Percentiles rank a stretch among this genome's conserved stretches.
These are phyloP conservation scores for Platyrinchus mystaceus DNA, from an alignment of 2,797 vertebrate species.

Conservation along the genomic window DNA sequence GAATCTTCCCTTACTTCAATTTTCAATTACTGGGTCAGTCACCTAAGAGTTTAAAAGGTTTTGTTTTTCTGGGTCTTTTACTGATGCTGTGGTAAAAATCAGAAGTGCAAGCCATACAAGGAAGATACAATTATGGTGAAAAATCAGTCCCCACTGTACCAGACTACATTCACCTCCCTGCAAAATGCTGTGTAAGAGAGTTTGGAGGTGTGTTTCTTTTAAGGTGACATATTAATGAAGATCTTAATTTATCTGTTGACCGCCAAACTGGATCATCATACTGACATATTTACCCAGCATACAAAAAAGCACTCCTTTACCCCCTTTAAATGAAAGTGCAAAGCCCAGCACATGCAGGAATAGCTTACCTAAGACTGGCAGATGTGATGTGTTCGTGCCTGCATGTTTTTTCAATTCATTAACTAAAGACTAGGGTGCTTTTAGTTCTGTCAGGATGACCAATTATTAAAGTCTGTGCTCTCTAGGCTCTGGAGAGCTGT, in stretches of 20 bases:
- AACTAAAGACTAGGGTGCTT: background rate
- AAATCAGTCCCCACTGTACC: background rate
- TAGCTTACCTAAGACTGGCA: background rate
- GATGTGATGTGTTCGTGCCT: background rate
- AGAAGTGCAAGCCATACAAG: background rate
- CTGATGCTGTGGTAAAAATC: background rate
- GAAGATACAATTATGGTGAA: background rate
- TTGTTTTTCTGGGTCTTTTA: background rate
- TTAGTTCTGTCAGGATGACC: background rate
- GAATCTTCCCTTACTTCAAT: background rate
- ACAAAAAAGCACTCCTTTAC: background rate
- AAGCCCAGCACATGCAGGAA: background rate
- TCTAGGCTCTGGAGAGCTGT: background rate
- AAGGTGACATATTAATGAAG: background rate
- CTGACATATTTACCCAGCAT: background rate
- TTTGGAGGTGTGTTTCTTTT: background rate
- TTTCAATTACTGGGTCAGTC: background rate
- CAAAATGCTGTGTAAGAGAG: background rate
- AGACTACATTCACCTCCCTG: background rate
- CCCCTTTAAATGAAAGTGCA: background rate
- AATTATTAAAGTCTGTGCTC: background rate
- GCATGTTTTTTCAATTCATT: background rate
- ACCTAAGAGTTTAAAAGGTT: background rate
- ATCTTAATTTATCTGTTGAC: background rate
- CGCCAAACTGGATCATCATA: background rate